Base-by-base conservation (phyloP, 2,113 vertebrate genomes). In the Tragelaphus scriptus region DNA sequence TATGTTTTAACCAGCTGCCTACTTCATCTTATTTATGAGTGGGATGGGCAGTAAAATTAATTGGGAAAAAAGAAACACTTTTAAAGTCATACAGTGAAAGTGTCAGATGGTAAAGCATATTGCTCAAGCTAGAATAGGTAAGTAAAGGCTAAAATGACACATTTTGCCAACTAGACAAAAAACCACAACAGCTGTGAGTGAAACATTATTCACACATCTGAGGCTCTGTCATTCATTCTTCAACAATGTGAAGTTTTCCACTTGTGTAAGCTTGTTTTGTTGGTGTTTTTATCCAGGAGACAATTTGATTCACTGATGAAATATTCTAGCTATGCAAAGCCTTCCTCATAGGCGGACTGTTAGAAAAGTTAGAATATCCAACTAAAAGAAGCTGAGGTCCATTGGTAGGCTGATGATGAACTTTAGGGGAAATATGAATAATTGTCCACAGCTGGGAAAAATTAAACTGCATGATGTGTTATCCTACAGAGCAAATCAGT, bases 181-280 rank as follows among this genome's bases (percentile, higher is more conserved):
- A 75, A 59, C 49, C 53, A 88, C 30, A 88, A 80, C 49, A 96
- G 58, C 90, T 91, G 49, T 89, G 91, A 97, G 58, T 87, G 16
- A 96, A 95, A 90, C 68, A 79, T 96, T 94, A 94, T 93, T 97
- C 97, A 97, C 56, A 94, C 49, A 51, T 88, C 82, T 95, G 79
- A 97, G 80, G 14, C 80, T 96, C 68, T 65, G 28, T 58, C 84
- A 94, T 26, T 95, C 94, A 84, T 75, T 94, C 82, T 84, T 91
- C 12, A 95, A 36, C 7, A 23, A 91, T 81, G 58, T 89, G 49
- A 94, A 58, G 25, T 71, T 97, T 91, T 85, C 58, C 55, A 58
- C 36, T 93, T 93, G 32, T 87, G 32, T 30, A 91, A 85, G 26
- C 58, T 93, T 96, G 51, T 93, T 96, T 75, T 98, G 94, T 97